A percentile compares a stretch with the other conserved stretches of the same genome.
These are phyloP conservation scores for Xiphorhynchus elegans DNA, from an alignment of 2,113 vertebrate genomes.

Conservation along the genomic window DNA sequence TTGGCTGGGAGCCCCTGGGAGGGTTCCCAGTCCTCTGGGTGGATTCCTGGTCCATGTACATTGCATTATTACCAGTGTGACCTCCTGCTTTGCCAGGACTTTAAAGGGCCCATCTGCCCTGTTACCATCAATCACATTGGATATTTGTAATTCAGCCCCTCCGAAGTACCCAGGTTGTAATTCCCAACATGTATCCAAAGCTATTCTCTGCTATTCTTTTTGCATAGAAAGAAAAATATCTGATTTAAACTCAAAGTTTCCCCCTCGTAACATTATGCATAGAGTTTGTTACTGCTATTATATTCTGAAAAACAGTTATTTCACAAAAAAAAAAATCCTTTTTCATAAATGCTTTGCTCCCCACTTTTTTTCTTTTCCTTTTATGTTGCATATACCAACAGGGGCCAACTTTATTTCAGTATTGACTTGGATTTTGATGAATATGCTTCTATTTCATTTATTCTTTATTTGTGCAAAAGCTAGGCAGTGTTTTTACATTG, in stretches of 20 bases:
- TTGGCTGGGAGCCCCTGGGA: conserved; percentile 22
- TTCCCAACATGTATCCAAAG: background rate
- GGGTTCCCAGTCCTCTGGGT: conserved; percentile 28
- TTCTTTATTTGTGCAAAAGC: conserved; percentile 73
- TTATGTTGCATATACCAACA: conserved; percentile 60
- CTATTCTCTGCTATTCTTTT: background rate
- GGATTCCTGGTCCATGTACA: background rate
- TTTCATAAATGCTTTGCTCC: conserved; percentile 35
- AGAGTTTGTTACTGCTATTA: conserved; percentile 58
- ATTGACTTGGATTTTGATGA: conserved; percentile 74
- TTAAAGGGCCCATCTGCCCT: conserved; percentile 25
- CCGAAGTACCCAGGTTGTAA: background rate
- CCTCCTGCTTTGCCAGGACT: conserved; percentile 10
- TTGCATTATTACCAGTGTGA: background rate
- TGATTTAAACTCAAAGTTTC: conserved; percentile 21
- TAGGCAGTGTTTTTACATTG: conserved; percentile 71
- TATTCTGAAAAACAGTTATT: conserved; percentile 60
- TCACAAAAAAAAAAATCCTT: background rate
- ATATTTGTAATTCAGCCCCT: background rate
- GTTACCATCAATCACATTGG: background rate
- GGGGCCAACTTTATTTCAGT: conserved; percentile 67
- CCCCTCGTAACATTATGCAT: background rate
- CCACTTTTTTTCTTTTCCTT: conserved; percentile 26
- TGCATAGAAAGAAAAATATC: background rate
- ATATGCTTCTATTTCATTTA: conserved; percentile 74